These are phyloP conservation scores for Fratercula arctica DNA, from an alignment of 2,797 vertebrate genomes.

Conservation along the genomic window DNA sequence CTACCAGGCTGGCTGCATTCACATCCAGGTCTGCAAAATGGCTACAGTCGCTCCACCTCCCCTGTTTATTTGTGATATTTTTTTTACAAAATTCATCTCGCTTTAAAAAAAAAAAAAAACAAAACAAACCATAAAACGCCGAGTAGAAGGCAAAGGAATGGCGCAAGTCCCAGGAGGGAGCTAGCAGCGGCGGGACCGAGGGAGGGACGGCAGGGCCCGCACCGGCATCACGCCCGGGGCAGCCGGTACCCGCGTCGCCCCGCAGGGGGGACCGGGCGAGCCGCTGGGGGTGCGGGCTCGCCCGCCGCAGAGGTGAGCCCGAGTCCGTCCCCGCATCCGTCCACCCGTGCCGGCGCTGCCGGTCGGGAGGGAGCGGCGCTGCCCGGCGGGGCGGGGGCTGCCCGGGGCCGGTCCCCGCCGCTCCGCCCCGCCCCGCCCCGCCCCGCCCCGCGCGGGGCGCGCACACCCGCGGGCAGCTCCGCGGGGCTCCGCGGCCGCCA, in stretches of 20 bases:
- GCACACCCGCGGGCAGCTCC: conserved; percentile 6
- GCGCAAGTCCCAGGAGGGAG: fast-evolving
- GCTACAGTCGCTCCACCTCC: not conserved
- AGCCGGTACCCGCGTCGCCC: not conserved
- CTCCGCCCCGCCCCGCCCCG: not conserved
- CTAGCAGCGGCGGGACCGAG: not conserved
- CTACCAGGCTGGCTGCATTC: fast-evolving
- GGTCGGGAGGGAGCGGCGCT: not conserved
- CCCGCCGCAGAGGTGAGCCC: not conserved
- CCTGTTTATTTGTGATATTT: not conserved
- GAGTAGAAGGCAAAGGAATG: fast-evolving
- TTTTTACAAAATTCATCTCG: not conserved
- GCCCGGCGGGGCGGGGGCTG: not conserved
- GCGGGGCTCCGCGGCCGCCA: not conserved
- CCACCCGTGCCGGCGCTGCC: not conserved
- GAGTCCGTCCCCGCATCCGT: no score
- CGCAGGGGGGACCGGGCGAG: no score
- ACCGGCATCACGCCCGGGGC: not conserved
- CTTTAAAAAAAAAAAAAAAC: not conserved
- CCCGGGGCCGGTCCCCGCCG: not conserved
- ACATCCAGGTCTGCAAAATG: not conserved
- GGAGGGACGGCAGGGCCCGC: not conserved
- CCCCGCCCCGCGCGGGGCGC: not conserved
- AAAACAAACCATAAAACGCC: not conserved
- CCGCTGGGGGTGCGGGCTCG: not conserved